Base-by-base conservation (phyloP, 2,888 invertebrate genomes). In the Lasioglossum figueresi region DNA sequence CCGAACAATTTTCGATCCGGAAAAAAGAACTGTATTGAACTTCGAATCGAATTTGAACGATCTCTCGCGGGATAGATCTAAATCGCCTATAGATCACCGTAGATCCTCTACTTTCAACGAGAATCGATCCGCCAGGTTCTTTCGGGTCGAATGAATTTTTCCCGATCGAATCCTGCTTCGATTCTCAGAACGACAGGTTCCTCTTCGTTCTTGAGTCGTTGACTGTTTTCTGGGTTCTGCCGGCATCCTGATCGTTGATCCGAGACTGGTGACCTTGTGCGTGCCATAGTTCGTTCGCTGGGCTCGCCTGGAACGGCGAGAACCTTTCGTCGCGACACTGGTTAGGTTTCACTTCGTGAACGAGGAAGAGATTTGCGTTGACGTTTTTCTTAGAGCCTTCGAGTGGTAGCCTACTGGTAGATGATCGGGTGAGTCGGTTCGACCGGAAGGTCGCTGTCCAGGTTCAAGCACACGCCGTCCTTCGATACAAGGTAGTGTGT, bases 401-500 rank as follows among this genome's bases (percentile, higher is more conserved):
- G 84, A 85, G 83, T 82, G 45, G 80, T 80, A 77, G 68, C 66
- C 88, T 90, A 95, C 90, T 95, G 95, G 83, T 95, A 95, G 85
- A 95, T 95, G 87, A 95, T 95, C 27, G 94, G 94, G 82, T 95
- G 94, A 8, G 93, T 92, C 23, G 95, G 95, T 83, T 93, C 94
- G 81, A 94, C 91, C 5, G 95, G 95, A 45, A 95, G 89, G 82
- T 95, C 95, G 84, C 95, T 95, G 88, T 95, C 95, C 72, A 95
- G 91, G 63, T 94, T 92, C 82, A 95, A 88, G 59, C 91, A 91
- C 31, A 94, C 93, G 27, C 94, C 94, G 79, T 95, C 95, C 91
- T 95, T 95, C 4, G 96, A 95, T n/a, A 96, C 95, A 89, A 99
- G 95, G 94, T 99, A 99, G 95, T 98, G 99, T 1, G 99, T 99